These are phyloP conservation scores for Agapetus fuscipes DNA, from an alignment of 2,888 invertebrate species.

Conservation along the genomic window DNA sequence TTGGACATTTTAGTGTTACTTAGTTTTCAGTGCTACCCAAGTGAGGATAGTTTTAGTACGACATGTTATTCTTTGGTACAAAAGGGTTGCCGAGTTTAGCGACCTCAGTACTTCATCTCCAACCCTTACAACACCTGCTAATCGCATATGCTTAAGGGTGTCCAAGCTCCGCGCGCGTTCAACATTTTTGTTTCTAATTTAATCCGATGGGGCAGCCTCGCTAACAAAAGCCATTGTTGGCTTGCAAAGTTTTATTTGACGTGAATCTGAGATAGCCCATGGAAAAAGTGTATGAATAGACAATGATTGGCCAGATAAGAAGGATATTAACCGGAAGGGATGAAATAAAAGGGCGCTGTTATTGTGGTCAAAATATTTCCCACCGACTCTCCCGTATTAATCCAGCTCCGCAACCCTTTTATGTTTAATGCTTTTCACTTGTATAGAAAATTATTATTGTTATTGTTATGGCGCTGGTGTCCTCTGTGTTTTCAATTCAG, in stretches of 20 bases:
- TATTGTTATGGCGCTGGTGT: too few relatives aligned
- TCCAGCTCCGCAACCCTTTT: too few relatives aligned
- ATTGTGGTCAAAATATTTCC: constrained; percentile 4
- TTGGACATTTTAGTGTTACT: too few relatives aligned
- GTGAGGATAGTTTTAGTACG: too few relatives aligned
- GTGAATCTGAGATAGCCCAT: constrained; percentile 17
- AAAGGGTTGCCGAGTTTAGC: too few relatives aligned
- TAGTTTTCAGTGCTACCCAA: too few relatives aligned
- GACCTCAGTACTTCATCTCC: constrained; percentile 11
- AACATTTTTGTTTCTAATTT: constrained; percentile 15
- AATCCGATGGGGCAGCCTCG: constrained; percentile 14
- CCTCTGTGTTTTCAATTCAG: too few relatives aligned
- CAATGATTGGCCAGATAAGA: constrained; percentile 15
- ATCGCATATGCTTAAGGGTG: constrained; percentile 8
- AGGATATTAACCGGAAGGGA: constrained; percentile 14
- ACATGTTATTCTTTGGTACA: too few relatives aligned
- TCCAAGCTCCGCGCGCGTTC: not conserved
- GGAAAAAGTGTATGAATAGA: constrained; percentile 11
- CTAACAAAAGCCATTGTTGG: constrained; percentile 16
- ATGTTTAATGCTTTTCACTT: too few relatives aligned
- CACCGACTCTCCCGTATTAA: too few relatives aligned
- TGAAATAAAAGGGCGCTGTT: not conserved
- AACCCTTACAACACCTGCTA: constrained; percentile 9
- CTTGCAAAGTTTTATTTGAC: constrained; percentile 14
- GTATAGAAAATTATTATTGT: too few relatives aligned